Conservation (phyloP, 2,797 vertebrate genomes). For the Selene dorsalis region DNA sequence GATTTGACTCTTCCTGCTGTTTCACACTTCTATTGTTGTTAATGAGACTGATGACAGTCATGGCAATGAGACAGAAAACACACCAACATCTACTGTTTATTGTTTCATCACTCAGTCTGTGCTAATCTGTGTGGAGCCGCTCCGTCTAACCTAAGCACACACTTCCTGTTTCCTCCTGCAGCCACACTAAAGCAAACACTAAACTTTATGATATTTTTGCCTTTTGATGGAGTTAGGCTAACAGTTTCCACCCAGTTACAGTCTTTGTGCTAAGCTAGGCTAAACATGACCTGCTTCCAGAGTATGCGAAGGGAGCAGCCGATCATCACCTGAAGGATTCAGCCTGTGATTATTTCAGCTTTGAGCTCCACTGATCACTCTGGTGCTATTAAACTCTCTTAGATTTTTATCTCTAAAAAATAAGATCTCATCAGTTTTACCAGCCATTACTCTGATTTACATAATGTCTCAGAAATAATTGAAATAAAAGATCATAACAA, state of each 20-base stretch:
- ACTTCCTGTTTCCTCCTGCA: constrained; percentile 58
- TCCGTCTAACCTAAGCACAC: constrained; percentile 9
- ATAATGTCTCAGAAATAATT: no score
- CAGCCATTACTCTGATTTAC: no score
- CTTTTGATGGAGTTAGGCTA: not conserved
- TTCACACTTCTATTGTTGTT: not conserved
- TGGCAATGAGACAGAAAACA: not conserved
- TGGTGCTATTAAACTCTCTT: no score
- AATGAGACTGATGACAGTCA: constrained; percentile 15
- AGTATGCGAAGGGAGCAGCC: no score
- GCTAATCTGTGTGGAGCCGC: constrained; percentile 5
- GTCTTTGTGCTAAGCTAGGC: constrained; percentile 4
- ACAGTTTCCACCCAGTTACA: not conserved
- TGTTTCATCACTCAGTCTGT: constrained; percentile 11
- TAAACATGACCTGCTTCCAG: not conserved
- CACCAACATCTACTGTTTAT: not conserved
- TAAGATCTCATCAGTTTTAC: no score
- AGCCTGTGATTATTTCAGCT: no score
- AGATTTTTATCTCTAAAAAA: no score
- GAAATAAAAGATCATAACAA: no score
- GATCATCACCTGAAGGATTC: no score
- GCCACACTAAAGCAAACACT: not conserved
- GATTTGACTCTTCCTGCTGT: constrained; percentile 22
- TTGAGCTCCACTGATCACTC: no score
- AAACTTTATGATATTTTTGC: not conserved